Percentiles rank a stretch among this genome's conserved stretches.
These are phyloP conservation scores for Characodon lateralis DNA, from an alignment of 2,797 vertebrate species.

Conservation along the genomic window DNA sequence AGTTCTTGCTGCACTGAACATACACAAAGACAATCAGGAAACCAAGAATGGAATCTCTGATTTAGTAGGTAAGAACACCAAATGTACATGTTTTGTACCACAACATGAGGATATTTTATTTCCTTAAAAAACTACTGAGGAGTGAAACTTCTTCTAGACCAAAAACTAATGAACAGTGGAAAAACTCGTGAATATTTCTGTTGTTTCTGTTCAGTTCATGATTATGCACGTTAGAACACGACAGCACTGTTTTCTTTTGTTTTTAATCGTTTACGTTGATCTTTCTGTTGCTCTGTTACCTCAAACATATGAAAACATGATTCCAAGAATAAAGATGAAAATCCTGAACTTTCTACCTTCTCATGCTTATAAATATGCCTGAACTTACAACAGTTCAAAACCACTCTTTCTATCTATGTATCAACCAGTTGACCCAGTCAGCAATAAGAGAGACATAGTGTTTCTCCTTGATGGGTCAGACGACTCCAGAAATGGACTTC, in stretches of 20 bases:
- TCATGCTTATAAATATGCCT: neutral
- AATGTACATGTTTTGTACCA: neutral
- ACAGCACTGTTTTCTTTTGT: neutral
- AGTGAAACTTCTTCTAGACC: neutral
- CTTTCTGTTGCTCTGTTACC: neutral
- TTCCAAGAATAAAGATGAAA: neutral
- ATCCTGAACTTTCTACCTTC: neutral
- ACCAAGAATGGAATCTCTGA: conserved; percentile 56
- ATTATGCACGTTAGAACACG: neutral
- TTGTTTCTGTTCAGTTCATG: neutral
- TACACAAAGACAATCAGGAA: conserved; percentile 56
- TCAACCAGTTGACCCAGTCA: conserved; percentile 66
- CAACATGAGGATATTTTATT: neutral
- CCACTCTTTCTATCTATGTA: conserved; percentile 36
- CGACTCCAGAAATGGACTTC: conserved; percentile 77
- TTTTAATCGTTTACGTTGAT: neutral
- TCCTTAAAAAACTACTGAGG: neutral
- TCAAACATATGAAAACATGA: neutral
- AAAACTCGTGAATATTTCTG: neutral
- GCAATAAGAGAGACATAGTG: conserved; percentile 77
- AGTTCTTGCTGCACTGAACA: conserved; percentile 61
- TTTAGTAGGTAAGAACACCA: conserved; percentile 69
- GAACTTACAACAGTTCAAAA: neutral
- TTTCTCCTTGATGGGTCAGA: conserved; percentile 84
- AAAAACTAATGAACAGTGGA: neutral